Evolutionary conservation across 2,888 invertebrate species (phyloP), one percentile per base, ranked within the genome.

Genomic region (Scaptomyza tumidula): DNA sequence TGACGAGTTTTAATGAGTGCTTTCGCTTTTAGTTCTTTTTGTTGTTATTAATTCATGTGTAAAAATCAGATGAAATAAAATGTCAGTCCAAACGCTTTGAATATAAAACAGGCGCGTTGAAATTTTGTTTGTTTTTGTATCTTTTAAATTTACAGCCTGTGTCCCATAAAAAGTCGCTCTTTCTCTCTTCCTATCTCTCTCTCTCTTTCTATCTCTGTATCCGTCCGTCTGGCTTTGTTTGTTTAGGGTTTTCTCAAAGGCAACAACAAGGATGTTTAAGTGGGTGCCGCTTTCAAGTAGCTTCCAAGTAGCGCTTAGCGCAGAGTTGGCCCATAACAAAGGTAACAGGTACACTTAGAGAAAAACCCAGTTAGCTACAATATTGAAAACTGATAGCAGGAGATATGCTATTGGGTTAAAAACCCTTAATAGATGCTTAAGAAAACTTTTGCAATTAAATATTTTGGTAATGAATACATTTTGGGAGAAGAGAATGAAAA

Each of bases 51-150:
- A 85, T 84, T 85, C 86, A 85, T 75, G 89, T 74, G 79, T 81
- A 79, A 86, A 88, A 86, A 85, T 87, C 75, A 75, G 71, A 58
- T 70, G 71, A 78, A 85, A 88, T 85, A 75, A 82, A 87, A 85
- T 71, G 60, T 72, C 66, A 70, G 69, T 64, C 48, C 58, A 62
- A 65, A 60, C 49, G 73, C 59, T 86, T 80, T 86, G 85, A 78
- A 80, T 84, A 74, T 70, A 74, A 84, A 86, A 52, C 57, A 65
- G 49, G 13, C 43, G 49, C 58, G 45, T 43, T 58, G 53, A 57
- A 53, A 57, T 50, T 58, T 49, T 37, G 31, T 49, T 66, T 16
- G 41, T 14, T 41, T 41, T 16, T 41, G 16, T 35, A 19, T n/a
- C 13, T 24, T 35, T 35, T 54, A 19, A 68, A 44, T 50, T 41